A percentile compares a stretch with the other conserved stretches of the same genome.
Conservation (phyloP, 2,797 vertebrate species). For the Melanotaenia parkinsoni region DNA sequence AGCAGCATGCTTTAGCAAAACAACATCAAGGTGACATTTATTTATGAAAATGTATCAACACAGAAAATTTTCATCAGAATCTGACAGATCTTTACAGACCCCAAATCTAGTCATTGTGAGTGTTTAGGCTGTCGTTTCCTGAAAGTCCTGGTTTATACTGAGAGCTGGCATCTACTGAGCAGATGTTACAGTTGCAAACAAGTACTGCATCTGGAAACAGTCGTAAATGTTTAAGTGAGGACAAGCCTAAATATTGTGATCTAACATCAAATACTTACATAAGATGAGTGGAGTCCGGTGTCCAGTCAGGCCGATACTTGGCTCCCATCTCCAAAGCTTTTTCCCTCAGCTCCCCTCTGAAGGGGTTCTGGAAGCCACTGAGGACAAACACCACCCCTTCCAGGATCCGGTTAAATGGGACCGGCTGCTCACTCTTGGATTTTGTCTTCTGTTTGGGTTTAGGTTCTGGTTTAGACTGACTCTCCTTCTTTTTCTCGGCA, state of each 20-base stretch:
- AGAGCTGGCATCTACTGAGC: too few relatives aligned
- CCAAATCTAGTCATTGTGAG: too few relatives aligned
- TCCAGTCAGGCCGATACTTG: slow-evolving; percentile 91
- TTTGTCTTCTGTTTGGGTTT: slow-evolving; percentile 62
- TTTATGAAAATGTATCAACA: too few relatives aligned
- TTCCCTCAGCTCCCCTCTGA: slow-evolving; percentile 89
- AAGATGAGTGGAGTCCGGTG: slow-evolving; percentile 89
- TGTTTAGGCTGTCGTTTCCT: too few relatives aligned
- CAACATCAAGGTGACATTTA: too few relatives aligned
- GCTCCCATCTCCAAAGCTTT: slow-evolving; percentile 92
- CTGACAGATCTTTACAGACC: too few relatives aligned
- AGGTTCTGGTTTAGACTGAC: slow-evolving; percentile 54
- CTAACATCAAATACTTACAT: slow-evolving; percentile 80
- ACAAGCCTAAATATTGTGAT: not conserved
- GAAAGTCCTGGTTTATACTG: too few relatives aligned
- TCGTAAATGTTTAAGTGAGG: not conserved
- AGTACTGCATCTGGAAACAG: too few relatives aligned
- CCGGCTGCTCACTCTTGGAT: slow-evolving; percentile 49
- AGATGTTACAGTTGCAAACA: too few relatives aligned
- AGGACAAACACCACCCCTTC: slow-evolving; percentile 91
- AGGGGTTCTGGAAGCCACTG: slow-evolving; percentile 94
- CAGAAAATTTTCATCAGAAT: too few relatives aligned
- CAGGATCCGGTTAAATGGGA: slow-evolving; percentile 81
- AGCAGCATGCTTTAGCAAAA: too few relatives aligned
- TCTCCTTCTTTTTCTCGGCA: slow-evolving; percentile 69